phyloP scores from a whole-genome alignment of 1,140 invertebrate genomes.

The Drosophila guanche region DNA sequence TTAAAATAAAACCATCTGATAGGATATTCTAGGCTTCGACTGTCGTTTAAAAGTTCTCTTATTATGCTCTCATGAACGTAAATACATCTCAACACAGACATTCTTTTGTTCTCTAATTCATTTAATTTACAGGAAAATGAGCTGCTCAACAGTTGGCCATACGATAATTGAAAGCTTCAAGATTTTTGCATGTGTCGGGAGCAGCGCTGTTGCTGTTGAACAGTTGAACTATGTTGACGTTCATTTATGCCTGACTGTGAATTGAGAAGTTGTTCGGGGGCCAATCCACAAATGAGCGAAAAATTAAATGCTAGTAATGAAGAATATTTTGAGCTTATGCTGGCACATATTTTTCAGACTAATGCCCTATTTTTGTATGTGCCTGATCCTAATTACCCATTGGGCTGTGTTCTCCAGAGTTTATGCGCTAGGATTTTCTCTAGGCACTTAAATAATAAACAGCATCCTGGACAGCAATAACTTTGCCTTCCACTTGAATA shows the following conservation, averaged over 20 bases:
- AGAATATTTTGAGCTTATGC: too few relatives aligned
- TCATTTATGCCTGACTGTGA: neutral
- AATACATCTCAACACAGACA: too few relatives aligned
- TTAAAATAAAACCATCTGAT: too few relatives aligned
- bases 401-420: neutral
- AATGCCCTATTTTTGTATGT: too few relatives aligned
- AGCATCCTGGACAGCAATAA: slow-evolving; percentile 51
- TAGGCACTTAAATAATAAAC: slow-evolving; percentile 71
- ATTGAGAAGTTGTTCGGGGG: neutral
- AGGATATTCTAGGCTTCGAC: too few relatives aligned
- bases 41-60: neutral
- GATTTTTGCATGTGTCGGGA: slow-evolving; percentile 32
- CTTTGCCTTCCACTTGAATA: slow-evolving; percentile 18
- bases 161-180: slow-evolving; percentile 41
- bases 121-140: slow-evolving; percentile 77
- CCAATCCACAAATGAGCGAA: slow-evolving; percentile 8
- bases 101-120: slow-evolving; percentile 59
- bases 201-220: neutral
- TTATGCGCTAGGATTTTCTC: slow-evolving; percentile 19
- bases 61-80: too few relatives aligned
- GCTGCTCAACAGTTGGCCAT: slow-evolving; percentile 65
- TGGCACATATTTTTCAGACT: too few relatives aligned
- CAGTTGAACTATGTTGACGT: neutral
- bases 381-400: slow-evolving; percentile 32
- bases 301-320: too few relatives aligned